These are phyloP conservation scores for Apaloderma vittatum DNA, from an alignment of 2,113 vertebrate genomes.

Conservation along the genomic window DNA sequence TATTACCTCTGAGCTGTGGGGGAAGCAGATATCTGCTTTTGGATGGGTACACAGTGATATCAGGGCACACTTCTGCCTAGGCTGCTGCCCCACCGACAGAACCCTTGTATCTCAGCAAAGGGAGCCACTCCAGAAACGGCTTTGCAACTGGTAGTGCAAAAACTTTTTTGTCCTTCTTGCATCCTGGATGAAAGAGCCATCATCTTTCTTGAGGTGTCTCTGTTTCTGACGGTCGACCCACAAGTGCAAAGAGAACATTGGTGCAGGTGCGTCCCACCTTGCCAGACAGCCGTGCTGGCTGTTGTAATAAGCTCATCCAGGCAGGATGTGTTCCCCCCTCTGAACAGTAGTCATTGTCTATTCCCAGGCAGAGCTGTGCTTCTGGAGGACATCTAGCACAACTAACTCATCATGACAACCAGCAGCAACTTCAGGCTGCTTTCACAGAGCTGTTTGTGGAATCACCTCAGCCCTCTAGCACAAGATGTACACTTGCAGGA, in stretches of 20 bases:
- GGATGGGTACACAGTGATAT: background rate
- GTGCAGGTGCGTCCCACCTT: background rate
- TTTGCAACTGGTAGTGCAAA: background rate
- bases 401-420: conserved; percentile 62
- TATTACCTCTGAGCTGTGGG: background rate
- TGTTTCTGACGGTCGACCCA: background rate
- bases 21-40: background rate
- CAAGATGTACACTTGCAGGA: background rate
- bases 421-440: conserved; percentile 63
- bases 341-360: conserved; percentile 23
- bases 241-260: background rate
- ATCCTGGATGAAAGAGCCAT: background rate
- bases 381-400: conserved; percentile 60
- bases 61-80: background rate
- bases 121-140: background rate
- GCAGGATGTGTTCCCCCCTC: background rate
- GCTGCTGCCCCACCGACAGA: rapidly evolving
- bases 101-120: background rate
- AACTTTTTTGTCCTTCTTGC: background rate
- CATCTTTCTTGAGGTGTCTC: background rate
- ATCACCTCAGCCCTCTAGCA: conserved; percentile 35
- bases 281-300: background rate
- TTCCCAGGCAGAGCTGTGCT: background rate
- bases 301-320: background rate
- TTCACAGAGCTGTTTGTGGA: conserved; percentile 42